phyloP scores from a whole-genome alignment of 2,113 vertebrate species.

The Actenoides hombroni region DNA sequence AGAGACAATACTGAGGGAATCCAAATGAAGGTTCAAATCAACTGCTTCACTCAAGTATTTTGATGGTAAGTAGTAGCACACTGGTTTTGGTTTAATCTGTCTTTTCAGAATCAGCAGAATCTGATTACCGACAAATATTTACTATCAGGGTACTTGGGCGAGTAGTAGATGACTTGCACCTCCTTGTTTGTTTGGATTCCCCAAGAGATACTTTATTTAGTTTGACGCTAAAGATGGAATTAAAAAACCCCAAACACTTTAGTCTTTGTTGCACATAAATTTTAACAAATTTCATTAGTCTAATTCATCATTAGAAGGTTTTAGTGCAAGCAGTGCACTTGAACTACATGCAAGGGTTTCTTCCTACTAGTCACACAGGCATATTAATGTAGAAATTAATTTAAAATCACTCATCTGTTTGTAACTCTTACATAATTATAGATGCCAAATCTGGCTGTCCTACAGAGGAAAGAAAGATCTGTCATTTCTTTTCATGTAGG shows the following conservation, averaged over 20 bases:
- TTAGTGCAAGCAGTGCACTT: not conserved
- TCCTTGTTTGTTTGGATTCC: not conserved
- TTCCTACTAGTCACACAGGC: slow-evolving; percentile 39
- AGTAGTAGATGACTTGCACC: not conserved
- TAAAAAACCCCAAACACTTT: not conserved
- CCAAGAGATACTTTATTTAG: not conserved
- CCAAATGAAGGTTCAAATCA: not conserved
- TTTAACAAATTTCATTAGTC: not conserved
- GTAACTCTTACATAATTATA: not conserved
- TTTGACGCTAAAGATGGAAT: not conserved
- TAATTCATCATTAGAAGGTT: not conserved
- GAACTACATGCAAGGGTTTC: not conserved
- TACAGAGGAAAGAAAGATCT: not conserved
- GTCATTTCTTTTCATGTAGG: not conserved
- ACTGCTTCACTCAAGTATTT: not conserved
- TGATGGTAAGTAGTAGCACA: not conserved
- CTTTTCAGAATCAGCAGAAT: not conserved
- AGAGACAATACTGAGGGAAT: not conserved
- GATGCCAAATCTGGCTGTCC: not conserved
- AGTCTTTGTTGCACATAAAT: slow-evolving; percentile 55
- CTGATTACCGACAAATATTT: not conserved
- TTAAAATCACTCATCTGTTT: slow-evolving; percentile 69
- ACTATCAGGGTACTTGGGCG: not conserved
- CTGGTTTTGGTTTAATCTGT: not conserved
- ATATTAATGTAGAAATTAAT: slow-evolving; percentile 68